Evolutionary conservation across 2,888 invertebrate genomes (phyloP).

Genomic region (Torymus aiolomorphi): DNA sequence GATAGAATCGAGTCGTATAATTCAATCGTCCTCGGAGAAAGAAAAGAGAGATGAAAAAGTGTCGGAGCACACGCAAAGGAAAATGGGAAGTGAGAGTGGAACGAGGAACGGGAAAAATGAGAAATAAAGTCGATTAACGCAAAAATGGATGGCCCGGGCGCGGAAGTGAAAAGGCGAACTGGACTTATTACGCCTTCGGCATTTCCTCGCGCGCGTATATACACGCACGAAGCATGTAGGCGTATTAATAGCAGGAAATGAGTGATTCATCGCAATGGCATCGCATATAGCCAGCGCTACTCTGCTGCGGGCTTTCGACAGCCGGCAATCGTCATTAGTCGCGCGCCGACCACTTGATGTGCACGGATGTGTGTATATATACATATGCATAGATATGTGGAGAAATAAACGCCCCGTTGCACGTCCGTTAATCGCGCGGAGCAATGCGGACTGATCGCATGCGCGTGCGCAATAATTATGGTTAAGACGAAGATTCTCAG

Average conservation of each 20-base stretch:
- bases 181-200: not conserved
- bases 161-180: not conserved
- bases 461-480: no score
- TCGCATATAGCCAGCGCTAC: not conserved
- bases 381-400: no score
- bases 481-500: no score
- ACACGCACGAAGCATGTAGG: not conserved
- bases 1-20: slow-evolving; percentile 13
- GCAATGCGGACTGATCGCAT: no score
- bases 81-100: not conserved
- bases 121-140: slow-evolving; percentile 4
- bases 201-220: no score
- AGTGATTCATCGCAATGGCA: slow-evolving; percentile 11
- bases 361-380: no score
- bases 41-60: slow-evolving; percentile 4
- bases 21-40: slow-evolving; percentile 5
- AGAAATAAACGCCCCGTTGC: no score
- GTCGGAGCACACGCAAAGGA: not conserved
- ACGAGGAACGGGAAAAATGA: no score
- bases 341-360: no score
- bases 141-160: not conserved
- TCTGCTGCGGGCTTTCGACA: slow-evolving; percentile 9
- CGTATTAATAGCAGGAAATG: slow-evolving; percentile 19
- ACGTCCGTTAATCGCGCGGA: no score
- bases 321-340: not conserved